Percentiles rank a stretch among this genome's conserved stretches.
These are phyloP conservation scores for Yponomeuta cagnagella DNA, from an alignment of 2,888 invertebrate species.

Conservation along the genomic window DNA sequence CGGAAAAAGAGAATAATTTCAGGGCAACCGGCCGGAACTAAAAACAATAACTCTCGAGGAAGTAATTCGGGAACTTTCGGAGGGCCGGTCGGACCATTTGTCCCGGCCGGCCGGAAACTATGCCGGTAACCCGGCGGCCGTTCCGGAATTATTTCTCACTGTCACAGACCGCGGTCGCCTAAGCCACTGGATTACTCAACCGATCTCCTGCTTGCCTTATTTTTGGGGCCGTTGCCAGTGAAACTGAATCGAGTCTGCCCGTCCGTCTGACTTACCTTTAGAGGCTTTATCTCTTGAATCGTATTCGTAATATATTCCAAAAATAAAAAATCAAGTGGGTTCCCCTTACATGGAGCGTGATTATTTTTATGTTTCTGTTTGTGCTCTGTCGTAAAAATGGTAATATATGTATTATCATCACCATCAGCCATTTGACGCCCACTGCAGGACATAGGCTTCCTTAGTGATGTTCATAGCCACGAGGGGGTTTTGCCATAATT, in stretches of 20 bases:
- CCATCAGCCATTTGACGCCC: no score
- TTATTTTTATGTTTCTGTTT: no score
- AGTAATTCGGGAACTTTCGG: slow-evolving; percentile 45
- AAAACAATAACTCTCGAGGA: slow-evolving; percentile 14
- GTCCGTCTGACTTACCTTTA: no score
- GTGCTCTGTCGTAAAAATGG: no score
- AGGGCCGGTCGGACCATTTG: slow-evolving; percentile 43
- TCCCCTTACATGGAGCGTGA: no score
- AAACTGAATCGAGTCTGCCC: neutral
- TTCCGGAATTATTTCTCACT: slow-evolving; percentile 35
- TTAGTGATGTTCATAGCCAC: no score
- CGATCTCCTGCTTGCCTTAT: neutral
- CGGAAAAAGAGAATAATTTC: neutral
- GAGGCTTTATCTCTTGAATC: no score
- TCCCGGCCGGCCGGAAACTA: slow-evolving; percentile 36
- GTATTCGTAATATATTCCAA: no score
- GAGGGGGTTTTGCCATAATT: no score
- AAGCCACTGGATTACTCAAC: neutral
- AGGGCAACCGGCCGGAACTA: neutral
- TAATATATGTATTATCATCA: no score
- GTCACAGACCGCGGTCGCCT: neutral
- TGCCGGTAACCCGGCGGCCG: slow-evolving; percentile 33
- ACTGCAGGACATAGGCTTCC: no score
- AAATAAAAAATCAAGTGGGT: no score
- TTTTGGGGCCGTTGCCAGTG: neutral